Evolutionary conservation across 2,888 invertebrate genomes (phyloP).

Genomic region (Phortica okadai): DNA sequence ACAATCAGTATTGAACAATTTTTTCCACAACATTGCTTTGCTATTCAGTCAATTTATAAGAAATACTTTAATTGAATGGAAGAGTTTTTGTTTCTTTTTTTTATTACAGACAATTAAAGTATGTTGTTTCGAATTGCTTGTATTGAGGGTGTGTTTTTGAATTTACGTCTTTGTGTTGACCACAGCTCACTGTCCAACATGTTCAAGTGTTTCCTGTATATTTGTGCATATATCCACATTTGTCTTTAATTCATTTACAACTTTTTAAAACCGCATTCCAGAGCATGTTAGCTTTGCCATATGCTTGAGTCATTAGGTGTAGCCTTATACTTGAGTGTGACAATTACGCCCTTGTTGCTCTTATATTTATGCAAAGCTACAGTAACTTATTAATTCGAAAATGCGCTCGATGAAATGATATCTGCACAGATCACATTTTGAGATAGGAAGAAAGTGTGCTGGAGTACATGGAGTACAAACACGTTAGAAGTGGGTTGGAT

Average conservation of each 20-base stretch:
- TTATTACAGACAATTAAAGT: not conserved
- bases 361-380: too few relatives aligned
- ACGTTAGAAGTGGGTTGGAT: too few relatives aligned
- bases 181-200: not conserved
- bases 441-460: too few relatives aligned
- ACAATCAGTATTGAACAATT: not conserved
- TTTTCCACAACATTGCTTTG: conserved; percentile 31
- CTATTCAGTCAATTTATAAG: not conserved
- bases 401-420: too few relatives aligned
- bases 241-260: not conserved
- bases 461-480: too few relatives aligned
- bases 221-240: not conserved
- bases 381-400: too few relatives aligned
- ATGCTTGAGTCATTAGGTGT: not conserved
- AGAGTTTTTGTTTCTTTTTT: not conserved
- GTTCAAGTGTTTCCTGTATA: conserved; percentile 2
- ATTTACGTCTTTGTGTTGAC: not conserved
- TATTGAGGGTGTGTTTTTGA: conserved; percentile 18
- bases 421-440: too few relatives aligned
- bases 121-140: not conserved
- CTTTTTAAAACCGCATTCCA: conserved; percentile 18
- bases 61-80: not conserved
- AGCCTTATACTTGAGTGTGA: too few relatives aligned
- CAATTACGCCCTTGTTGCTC: too few relatives aligned
- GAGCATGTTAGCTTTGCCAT: not conserved